Evolutionary conservation across 2,888 invertebrate species (phyloP).

Genomic region (Unio delphinus): DNA sequence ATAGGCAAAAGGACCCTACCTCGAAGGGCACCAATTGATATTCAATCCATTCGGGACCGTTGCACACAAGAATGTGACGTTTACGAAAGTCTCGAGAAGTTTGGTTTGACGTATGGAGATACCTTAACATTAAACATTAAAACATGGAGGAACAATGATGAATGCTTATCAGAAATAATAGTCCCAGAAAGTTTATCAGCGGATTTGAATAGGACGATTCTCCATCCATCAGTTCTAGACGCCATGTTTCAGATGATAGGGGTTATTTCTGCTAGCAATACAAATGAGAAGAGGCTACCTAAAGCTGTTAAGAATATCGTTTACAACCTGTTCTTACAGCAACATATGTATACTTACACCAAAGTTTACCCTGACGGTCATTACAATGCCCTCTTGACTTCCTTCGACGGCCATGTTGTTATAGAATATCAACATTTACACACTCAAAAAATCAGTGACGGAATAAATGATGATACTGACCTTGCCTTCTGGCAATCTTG

Average conservation of each 20-base stretch:
- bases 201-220: slow-evolving; percentile 27
- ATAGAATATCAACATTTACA: slow-evolving; percentile 41
- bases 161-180: slow-evolving; percentile 35
- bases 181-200: slow-evolving; percentile 25
- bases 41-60: slow-evolving; percentile 16
- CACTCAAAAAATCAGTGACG: slow-evolving; percentile 4
- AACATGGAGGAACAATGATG: slow-evolving; percentile 26
- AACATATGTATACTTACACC: slow-evolving; percentile 38
- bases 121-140: slow-evolving; percentile 19
- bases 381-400: slow-evolving; percentile 39
- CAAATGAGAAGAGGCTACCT: slow-evolving; percentile 33
- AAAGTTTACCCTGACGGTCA: slow-evolving; percentile 14
- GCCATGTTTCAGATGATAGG: slow-evolving; percentile 43
- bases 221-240: slow-evolving; percentile 49
- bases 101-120: slow-evolving; percentile 31
- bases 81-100: slow-evolving; percentile 17
- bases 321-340: slow-evolving; percentile 25
- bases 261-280: slow-evolving; percentile 19
- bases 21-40: neutral
- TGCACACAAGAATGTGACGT: slow-evolving; percentile 13
- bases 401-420: slow-evolving; percentile 37
- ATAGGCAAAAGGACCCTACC: no score
- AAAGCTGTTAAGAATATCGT: slow-evolving; percentile 28
- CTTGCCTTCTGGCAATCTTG: slow-evolving; percentile 1
- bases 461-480: slow-evolving; percentile 2